Percentiles rank a stretch among this genome's conserved stretches.
phyloP scores from a whole-genome alignment of 2,113 vertebrate species.

The Amblyopsis rosae region DNA sequence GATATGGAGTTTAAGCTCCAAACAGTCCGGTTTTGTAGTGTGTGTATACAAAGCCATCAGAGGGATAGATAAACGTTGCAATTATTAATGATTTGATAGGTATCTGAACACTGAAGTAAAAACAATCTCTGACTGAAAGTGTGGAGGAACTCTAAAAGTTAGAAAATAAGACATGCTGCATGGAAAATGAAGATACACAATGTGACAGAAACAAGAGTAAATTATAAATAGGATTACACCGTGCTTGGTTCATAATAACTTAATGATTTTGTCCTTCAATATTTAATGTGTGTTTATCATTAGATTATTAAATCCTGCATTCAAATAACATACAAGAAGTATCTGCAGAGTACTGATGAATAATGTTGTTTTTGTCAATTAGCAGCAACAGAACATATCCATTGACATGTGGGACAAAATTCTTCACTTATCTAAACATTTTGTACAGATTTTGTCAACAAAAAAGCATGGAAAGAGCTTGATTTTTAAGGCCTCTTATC shows the following conservation, averaged over 20 bases:
- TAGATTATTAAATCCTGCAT: neutral
- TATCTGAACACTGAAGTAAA: constrained; percentile 37
- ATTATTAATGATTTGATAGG: constrained; percentile 54
- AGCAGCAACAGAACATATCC: neutral
- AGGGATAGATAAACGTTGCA: constrained; percentile 49
- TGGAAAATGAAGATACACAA: constrained; percentile 11
- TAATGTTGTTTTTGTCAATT: neutral
- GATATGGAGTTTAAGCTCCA: constrained; percentile 12
- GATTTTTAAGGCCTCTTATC: constrained; percentile 17
- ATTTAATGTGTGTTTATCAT: neutral
- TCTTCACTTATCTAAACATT: constrained; percentile 14
- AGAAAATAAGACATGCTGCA: neutral
- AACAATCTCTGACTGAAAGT: constrained; percentile 23
- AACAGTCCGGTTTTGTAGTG: constrained; percentile 18
- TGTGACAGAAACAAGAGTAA: neutral
- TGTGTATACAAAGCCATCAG: constrained; percentile 60
- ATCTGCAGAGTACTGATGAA: neutral
- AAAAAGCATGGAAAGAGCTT: constrained; percentile 17
- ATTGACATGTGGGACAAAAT: constrained; percentile 7
- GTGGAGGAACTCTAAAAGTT: constrained; percentile 1
- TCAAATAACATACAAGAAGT: neutral
- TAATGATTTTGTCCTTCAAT: neutral
- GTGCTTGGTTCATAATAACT: neutral
- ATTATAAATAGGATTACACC: neutral
- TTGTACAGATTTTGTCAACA: constrained; percentile 22